Base-by-base conservation (phyloP, 1,140 invertebrate species). In the Sitobion miscanthi region DNA sequence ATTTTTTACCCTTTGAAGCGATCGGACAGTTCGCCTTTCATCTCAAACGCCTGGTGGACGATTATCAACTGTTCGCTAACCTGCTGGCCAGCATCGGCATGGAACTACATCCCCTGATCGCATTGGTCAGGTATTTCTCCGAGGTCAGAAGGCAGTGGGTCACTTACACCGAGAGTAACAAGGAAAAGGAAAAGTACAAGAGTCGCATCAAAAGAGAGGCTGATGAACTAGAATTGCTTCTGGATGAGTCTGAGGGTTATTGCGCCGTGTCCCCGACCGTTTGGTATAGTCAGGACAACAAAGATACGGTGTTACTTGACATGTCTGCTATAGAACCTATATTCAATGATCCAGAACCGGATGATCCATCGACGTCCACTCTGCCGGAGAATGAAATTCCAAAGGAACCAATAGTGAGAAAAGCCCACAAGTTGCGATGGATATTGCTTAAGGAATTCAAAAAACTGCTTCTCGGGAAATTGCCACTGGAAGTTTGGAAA, bases 1-100 rank as follows among this genome's bases (percentile, higher is more conserved):
- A 1, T 0, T 0, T 0, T 2, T 35, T n/a, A 47, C 1, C n/a
- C 4, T 4, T 30, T 0, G 4, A 25, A 8, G 45, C 42, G 42
- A 5, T 14, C 0, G 7, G 6, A 14, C 14, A 35, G 11, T 20
- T 52, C 7, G 7, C 17, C 14, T 11, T 0, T 2, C 21, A 52
- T 7, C n/a, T 88, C 6, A 0, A 20, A n/a, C 2, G 1, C 20
- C 30, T 88, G 14, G 14, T 54, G 6, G 6, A 2, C 3, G 87
- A 88, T 35, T 54, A 23, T 0, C 20, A 20, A 1, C 0, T 35
- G 7, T 4, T 52, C 5, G 47, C n/a, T 5, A 47, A 52, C n/a
- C n/a, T 2, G 8, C n/a, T 88, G 17, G 49, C 49, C n/a, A n/a
- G 1, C 0, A 17, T 88, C 7, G 49, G 8, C 17, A 14, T 14